phyloP scores from a whole-genome alignment of 2,797 vertebrate genomes.

The Hippocampus kuda region DNA sequence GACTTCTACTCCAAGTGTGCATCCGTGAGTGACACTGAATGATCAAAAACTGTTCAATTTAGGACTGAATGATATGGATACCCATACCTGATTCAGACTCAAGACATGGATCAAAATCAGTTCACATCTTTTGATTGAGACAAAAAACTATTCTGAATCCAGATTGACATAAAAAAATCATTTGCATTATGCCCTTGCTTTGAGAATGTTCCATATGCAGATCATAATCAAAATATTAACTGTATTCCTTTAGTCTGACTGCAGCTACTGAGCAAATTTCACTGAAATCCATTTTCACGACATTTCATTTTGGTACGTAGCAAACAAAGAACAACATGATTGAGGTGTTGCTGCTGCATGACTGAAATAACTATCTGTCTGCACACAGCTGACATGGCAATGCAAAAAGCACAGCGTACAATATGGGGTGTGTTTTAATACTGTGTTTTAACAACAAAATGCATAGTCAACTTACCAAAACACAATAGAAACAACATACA shows the following conservation, averaged over 20 bases:
- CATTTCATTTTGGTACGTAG: neutral
- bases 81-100: no score
- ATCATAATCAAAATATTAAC: neutral
- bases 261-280: neutral
- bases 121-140: no score
- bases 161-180: neutral
- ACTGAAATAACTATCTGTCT: neutral
- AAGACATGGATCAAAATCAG: no score
- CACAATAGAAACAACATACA: neutral
- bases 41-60: no score
- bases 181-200: neutral
- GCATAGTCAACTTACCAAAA: neutral
- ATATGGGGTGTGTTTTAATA: neutral
- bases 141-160: no score
- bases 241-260: neutral
- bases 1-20: no score
- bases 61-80: no score
- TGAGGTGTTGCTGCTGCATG: neutral
- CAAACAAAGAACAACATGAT: neutral
- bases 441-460: neutral
- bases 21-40: no score
- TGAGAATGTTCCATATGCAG: neutral
- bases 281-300: neutral
- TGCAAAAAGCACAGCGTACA: neutral
- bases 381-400: conserved; percentile 14